Conservation (phyloP, 92 coral and sea anemone species). For the Parazoanthus atlanticus region DNA sequence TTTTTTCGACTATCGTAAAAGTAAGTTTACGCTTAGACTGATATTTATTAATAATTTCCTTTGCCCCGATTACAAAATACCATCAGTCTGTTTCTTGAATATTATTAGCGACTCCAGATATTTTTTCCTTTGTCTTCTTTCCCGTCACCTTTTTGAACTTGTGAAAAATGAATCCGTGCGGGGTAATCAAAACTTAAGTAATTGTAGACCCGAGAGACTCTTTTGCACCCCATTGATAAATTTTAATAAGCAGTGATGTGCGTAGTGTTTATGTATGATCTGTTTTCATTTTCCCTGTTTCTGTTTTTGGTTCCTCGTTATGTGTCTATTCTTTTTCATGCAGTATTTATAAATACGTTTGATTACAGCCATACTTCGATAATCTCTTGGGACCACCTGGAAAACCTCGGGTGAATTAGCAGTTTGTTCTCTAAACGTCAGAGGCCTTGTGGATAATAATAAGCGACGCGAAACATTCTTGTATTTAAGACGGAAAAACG, state of each 20-base stretch:
- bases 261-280: background rate
- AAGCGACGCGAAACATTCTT: too few species aligned
- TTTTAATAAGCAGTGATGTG: background rate
- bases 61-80: background rate
- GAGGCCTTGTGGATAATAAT: too few species aligned
- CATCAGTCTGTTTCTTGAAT: background rate
- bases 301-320: background rate
- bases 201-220: background rate
- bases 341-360: too few species aligned
- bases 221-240: slow-evolving; percentile 1
- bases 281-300: background rate
- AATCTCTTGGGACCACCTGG: too few species aligned
- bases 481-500: too few species aligned
- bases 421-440: too few species aligned
- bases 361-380: too few species aligned
- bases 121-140: background rate
- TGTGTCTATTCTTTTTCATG: too few species aligned
- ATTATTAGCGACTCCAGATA: background rate
- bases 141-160: background rate
- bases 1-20: background rate
- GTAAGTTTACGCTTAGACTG: background rate
- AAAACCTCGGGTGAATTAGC: too few species aligned
- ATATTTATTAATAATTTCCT: background rate
- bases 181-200: background rate
- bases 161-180: background rate